These are phyloP conservation scores for Caenorhabditis afra DNA, from an alignment of 2,888 invertebrate genomes.

Conservation along the genomic window DNA sequence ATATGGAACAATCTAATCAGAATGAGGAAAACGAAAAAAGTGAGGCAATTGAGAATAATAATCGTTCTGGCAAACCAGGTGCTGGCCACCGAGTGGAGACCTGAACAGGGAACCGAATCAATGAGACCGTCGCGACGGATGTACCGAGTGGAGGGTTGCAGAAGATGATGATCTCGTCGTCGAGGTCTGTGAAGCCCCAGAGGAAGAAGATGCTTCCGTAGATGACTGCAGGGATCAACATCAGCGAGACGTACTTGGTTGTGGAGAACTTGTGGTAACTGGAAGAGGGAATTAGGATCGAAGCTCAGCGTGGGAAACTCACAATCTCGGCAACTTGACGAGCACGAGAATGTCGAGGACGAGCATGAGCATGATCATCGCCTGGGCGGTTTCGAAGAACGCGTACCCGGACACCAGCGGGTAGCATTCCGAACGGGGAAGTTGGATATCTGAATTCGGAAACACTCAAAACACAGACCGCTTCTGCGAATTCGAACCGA, in stretches of 20 bases:
- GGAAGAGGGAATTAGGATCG: background rate
- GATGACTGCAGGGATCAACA: constrained; percentile 10
- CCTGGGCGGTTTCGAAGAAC: constrained; percentile 38
- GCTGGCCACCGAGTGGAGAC: constrained; percentile 6
- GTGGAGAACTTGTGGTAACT: constrained; percentile 39
- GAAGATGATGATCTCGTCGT: constrained; percentile 37
- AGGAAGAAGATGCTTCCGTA: constrained; percentile 22
- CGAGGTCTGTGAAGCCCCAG: constrained; percentile 30
- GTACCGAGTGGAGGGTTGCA: constrained; percentile 44
- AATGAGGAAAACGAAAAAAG: constrained; percentile 17
- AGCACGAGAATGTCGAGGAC: constrained; percentile 36
- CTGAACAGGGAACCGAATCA: background rate
- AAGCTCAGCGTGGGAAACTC: background rate
- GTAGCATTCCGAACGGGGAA: constrained; percentile 29
- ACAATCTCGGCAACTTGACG: constrained; percentile 33
- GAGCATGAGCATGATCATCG: constrained; percentile 32
- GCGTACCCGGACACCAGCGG: constrained; percentile 24
- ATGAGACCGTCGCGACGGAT: background rate
- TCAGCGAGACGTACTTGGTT: constrained; percentile 9
- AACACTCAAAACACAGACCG: background rate
- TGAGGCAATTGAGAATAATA: constrained; percentile 15
- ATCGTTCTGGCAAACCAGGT: constrained; percentile 29
- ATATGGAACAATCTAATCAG: constrained; percentile 30
- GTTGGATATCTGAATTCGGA: constrained; percentile 20
- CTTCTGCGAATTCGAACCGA: background rate